These are phyloP conservation scores for Felis chaus DNA, from an alignment of 2,113 vertebrate genomes.

Conservation along the genomic window DNA sequence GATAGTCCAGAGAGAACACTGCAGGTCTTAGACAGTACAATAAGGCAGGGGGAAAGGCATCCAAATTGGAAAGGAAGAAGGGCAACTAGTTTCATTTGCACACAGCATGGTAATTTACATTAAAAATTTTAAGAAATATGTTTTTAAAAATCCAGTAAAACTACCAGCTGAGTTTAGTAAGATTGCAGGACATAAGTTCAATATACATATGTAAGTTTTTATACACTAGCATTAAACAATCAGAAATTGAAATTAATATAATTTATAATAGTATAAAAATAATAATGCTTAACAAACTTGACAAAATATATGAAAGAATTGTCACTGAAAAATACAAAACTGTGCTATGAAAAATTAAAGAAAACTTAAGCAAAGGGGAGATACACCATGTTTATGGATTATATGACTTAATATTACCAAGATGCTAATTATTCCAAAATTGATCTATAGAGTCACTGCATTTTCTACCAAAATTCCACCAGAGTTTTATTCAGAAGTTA, in stretches of 20 bases:
- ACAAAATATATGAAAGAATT: neutral
- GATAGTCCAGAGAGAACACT: neutral
- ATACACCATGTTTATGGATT: neutral
- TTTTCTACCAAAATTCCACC: neutral
- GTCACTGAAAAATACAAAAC: neutral
- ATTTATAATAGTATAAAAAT: neutral
- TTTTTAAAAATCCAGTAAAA: neutral
- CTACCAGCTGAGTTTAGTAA: neutral
- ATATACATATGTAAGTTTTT: neutral
- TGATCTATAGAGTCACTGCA: neutral
- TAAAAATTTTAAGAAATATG: neutral
- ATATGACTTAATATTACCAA: neutral
- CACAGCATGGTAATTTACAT: neutral
- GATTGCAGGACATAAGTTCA: neutral
- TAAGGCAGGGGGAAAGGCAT: neutral
- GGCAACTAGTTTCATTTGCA: neutral
- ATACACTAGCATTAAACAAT: neutral
- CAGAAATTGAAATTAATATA: constrained; percentile 11
- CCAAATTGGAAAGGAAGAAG: neutral
- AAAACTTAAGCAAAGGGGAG: neutral
- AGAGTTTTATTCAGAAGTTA: neutral
- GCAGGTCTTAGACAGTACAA: neutral
- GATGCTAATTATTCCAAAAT: neutral
- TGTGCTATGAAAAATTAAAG: neutral
- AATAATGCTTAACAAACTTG: neutral